These are phyloP conservation scores for Taphrorychus bicolor DNA, from an alignment of 2,888 invertebrate genomes.

Conservation along the genomic window DNA sequence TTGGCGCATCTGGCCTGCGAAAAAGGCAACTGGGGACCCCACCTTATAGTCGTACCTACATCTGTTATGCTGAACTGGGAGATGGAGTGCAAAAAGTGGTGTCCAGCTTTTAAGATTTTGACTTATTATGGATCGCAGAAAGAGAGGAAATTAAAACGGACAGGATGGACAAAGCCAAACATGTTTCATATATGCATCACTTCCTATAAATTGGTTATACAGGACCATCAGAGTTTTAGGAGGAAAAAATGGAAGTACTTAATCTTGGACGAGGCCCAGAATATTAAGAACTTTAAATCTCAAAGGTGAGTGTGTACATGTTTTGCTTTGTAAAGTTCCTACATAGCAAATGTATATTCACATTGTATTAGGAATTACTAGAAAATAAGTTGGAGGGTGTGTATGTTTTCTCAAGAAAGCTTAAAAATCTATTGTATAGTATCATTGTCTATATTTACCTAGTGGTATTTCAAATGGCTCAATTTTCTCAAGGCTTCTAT, in stretches of 20 bases:
- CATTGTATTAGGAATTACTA: too few species aligned
- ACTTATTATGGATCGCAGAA: constrained; percentile 98
- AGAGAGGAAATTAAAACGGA: constrained; percentile 87
- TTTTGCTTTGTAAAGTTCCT: too few species aligned
- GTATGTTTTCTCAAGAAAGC: too few species aligned
- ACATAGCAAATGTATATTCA: too few species aligned
- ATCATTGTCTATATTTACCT: too few species aligned
- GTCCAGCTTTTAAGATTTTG: constrained; percentile 97
- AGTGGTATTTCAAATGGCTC: too few species aligned
- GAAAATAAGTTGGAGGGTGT: too few species aligned
- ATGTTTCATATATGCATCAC: constrained; percentile 98
- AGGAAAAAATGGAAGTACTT: constrained; percentile 98
- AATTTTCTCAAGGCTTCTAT: too few species aligned
- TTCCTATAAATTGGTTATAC: constrained; percentile 96
- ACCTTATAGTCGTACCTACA: constrained; percentile 98
- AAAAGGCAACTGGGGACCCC: constrained; percentile 95
- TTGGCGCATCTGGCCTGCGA: constrained; percentile 94
- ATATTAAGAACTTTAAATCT: constrained; percentile 99
- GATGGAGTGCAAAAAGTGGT: constrained; percentile 99
- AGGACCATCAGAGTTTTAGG: constrained; percentile 97
- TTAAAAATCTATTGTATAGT: too few species aligned
- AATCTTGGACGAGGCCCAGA: constrained; percentile 98
- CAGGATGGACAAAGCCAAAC: constrained; percentile 97
- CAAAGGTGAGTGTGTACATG: constrained; percentile 77
- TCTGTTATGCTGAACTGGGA: constrained; percentile 99